Percentiles rank a stretch among this genome's conserved stretches.
Evolutionary conservation across 2,113 vertebrate species (phyloP).

Genomic region (Misgurnus anguillicaudatus): DNA sequence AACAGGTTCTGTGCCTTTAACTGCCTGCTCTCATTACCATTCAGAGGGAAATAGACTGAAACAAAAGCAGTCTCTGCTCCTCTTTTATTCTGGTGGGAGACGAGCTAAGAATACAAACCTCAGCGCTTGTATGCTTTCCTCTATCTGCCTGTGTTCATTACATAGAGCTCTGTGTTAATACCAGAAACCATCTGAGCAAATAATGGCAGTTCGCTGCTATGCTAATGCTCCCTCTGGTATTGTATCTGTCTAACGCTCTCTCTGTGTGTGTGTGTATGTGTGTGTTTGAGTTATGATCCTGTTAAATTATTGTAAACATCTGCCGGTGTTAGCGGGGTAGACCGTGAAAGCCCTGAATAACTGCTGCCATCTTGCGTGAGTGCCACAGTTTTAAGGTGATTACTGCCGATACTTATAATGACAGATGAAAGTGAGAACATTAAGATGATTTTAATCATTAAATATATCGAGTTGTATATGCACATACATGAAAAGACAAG

Average conservation of each 20-base stretch:
- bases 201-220: constrained; percentile 46
- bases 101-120: constrained; percentile 53
- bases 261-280: constrained; percentile 23
- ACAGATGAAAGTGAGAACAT: too few species aligned
- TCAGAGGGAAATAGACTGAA: constrained; percentile 52
- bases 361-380: not conserved
- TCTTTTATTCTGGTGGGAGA: constrained; percentile 45
- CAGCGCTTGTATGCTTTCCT: constrained; percentile 1
- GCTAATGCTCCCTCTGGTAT: constrained; percentile 48
- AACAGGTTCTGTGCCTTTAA: constrained; percentile 40
- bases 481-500: too few species aligned
- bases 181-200: constrained; percentile 53
- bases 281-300: constrained; percentile 39
- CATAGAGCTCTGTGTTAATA: constrained; percentile 34
- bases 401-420: not conserved
- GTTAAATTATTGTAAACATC: constrained; percentile 40
- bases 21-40: constrained; percentile 52
- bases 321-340: not conserved
- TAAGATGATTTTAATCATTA: not conserved
- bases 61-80: constrained; percentile 52
- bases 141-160: constrained; percentile 41
- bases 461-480: not conserved
- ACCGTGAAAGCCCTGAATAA: not conserved
- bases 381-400: not conserved
- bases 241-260: constrained; percentile 33